A percentile compares a stretch with the other conserved stretches of the same genome.
phyloP scores from a whole-genome alignment of 2,888 invertebrate species.

The Temnothorax ravouxi region DNA sequence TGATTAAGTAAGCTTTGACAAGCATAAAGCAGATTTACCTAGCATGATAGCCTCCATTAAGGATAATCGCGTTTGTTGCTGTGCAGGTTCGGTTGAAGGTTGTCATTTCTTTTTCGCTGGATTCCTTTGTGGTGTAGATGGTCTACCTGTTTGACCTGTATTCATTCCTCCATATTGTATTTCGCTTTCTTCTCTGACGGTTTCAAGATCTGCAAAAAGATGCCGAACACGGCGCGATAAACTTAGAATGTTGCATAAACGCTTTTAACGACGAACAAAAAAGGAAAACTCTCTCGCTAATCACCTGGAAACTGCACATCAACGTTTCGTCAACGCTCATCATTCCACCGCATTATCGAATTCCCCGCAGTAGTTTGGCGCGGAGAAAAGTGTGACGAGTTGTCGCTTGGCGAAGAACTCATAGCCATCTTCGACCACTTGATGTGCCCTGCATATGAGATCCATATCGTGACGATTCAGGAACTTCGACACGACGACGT shows the following conservation, averaged over 20 bases:
- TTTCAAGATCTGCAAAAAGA: constrained; percentile 94
- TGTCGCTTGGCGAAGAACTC: constrained; percentile 99
- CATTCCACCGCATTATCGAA: constrained; percentile 99
- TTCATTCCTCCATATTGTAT: constrained; percentile 97
- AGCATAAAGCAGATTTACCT: constrained; percentile 66
- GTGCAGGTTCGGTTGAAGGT: constrained; percentile 82
- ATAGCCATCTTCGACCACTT: constrained; percentile 99
- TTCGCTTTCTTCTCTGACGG: constrained; percentile 99
- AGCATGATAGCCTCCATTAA: constrained; percentile 76
- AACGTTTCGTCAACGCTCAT: constrained; percentile 99
- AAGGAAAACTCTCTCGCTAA: neutral
- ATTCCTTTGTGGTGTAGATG: constrained; percentile 94
- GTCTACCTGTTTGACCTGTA: constrained; percentile 89
- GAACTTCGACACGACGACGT: constrained; percentile 98
- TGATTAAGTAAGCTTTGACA: constrained; percentile 63
- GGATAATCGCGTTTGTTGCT: constrained; percentile 84
- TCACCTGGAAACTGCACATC: constrained; percentile 99
- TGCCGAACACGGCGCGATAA: neutral
- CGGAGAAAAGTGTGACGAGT: constrained; percentile 99
- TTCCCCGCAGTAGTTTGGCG: constrained; percentile 99
- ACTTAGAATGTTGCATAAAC: neutral
- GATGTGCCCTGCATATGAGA: constrained; percentile 98
- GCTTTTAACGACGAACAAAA: neutral
- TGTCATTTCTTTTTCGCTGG: constrained; percentile 90
- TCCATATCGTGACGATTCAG: constrained; percentile 98